Percentiles rank a stretch among this genome's conserved stretches.
Evolutionary conservation across 2,888 invertebrate species (phyloP).

Genomic region (Fragum sueziense): DNA sequence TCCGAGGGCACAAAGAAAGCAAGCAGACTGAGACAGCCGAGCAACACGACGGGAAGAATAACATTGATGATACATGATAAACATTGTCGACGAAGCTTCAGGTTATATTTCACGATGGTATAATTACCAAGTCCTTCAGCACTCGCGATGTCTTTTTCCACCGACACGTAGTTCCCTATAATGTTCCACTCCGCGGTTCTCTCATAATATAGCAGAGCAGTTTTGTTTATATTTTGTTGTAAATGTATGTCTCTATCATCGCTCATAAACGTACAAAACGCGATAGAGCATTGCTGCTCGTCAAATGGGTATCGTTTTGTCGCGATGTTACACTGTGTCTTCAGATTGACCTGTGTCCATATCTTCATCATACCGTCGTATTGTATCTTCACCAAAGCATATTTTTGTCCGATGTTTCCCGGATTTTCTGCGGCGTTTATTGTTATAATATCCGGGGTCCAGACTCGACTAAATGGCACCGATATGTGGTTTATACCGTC

Average conservation of each 20-base stretch:
- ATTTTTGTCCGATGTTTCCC: slow-evolving; percentile 31
- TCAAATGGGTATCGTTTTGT: slow-evolving; percentile 48
- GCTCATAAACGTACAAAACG: slow-evolving; percentile 25
- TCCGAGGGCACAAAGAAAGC: slow-evolving; percentile 45
- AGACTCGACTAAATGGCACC: slow-evolving; percentile 34
- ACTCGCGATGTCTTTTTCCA: background rate
- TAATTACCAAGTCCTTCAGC: background rate
- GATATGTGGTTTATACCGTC: slow-evolving; percentile 18
- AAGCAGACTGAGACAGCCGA: slow-evolving; percentile 35
- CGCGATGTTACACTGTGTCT: slow-evolving; percentile 41
- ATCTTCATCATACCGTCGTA: slow-evolving; percentile 21
- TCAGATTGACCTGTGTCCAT: slow-evolving; percentile 37
- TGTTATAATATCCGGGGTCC: slow-evolving; percentile 41
- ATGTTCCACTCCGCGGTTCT: slow-evolving; percentile 41
- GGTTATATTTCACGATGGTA: slow-evolving; percentile 13
- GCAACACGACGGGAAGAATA: slow-evolving; percentile 39
- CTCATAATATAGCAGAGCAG: background rate
- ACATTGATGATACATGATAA: slow-evolving; percentile 35
- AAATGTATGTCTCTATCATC: slow-evolving; percentile 23
- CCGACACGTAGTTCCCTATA: slow-evolving; percentile 15
- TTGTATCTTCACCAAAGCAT: slow-evolving; percentile 11
- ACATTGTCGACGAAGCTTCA: slow-evolving; percentile 34
- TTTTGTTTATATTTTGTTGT: background rate
- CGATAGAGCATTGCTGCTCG: slow-evolving; percentile 33
- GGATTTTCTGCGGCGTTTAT: slow-evolving; percentile 35